A percentile compares a stretch with the other conserved stretches of the same genome.
Conservation (phyloP, 2,888 invertebrate species). For the Perizoma affinitatum region DNA sequence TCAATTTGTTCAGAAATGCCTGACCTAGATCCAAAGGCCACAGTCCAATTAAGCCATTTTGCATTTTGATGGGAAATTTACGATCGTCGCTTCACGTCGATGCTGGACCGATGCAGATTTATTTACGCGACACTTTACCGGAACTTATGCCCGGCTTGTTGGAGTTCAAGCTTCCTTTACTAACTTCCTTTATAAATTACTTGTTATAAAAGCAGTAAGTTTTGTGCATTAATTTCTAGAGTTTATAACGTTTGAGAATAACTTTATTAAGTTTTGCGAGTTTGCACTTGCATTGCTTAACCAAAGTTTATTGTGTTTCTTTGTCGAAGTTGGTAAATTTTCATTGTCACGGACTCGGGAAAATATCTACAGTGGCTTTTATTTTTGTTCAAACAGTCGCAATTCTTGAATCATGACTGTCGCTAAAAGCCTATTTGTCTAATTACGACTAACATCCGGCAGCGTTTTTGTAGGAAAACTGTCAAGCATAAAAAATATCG, state of each 20-base stretch:
- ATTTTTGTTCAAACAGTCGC: neutral
- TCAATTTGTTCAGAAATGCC: constrained; percentile 78
- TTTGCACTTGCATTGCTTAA: constrained; percentile 14
- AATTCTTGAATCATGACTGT: too few relatives aligned
- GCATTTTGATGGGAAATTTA: constrained; percentile 83
- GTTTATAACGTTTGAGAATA: constrained; percentile 24
- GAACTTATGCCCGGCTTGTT: constrained; percentile 47
- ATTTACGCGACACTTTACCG: constrained; percentile 60
- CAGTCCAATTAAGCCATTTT: constrained; percentile 83
- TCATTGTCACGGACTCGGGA: constrained; percentile 1
- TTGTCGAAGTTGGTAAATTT: constrained; percentile 4
- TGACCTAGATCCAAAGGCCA: constrained; percentile 79
- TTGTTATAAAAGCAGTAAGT: constrained; percentile 32
- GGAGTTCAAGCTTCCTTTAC: constrained; percentile 22
- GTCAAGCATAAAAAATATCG: too few relatives aligned
- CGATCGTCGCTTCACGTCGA: constrained; percentile 70
- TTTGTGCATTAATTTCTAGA: constrained; percentile 28
- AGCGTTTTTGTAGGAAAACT: too few relatives aligned
- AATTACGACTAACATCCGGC: too few relatives aligned
- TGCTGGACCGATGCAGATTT: constrained; percentile 60
- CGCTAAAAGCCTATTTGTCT: too few relatives aligned
- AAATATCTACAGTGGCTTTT: neutral
- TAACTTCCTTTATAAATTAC: constrained; percentile 32
- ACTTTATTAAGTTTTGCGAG: constrained; percentile 26
- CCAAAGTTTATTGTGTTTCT: constrained; percentile 18